Conservation (phyloP, 2,888 invertebrate species). For the Diploptera punctata region DNA sequence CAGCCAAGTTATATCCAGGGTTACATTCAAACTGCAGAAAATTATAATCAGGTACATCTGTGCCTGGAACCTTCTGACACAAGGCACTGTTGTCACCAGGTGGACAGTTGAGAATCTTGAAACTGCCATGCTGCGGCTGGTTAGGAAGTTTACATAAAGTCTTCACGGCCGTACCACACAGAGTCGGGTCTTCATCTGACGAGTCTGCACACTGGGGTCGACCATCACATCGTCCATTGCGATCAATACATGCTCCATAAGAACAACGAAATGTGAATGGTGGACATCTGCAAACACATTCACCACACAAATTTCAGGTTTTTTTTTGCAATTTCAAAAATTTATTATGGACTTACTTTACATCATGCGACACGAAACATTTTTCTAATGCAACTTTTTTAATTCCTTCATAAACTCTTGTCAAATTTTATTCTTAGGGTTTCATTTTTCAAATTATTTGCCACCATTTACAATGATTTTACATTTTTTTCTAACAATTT, state of each 20-base stretch:
- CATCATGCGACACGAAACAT: too few species aligned
- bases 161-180: conserved; percentile 5
- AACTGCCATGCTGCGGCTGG: conserved; percentile 46
- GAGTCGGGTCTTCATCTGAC: conserved; percentile 56
- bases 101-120: conserved; percentile 45
- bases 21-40: conserved; percentile 48
- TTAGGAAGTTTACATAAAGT: conserved; percentile 44
- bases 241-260: conserved; percentile 68
- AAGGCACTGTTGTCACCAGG: conserved; percentile 29
- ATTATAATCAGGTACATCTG: conserved; percentile 45
- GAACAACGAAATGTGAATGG: conserved; percentile 64
- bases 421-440: too few species aligned
- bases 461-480: too few species aligned
- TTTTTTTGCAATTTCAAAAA: too few species aligned
- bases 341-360: too few species aligned
- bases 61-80: conserved; percentile 46
- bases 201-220: conserved; percentile 58
- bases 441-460: too few species aligned
- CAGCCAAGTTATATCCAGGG: conserved; percentile 47
- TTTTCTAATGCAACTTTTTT: too few species aligned
- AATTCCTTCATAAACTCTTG: too few species aligned
- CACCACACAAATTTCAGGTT: too few species aligned
- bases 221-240: conserved; percentile 61
- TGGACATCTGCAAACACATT: conserved; percentile 55
- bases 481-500: too few species aligned